phyloP scores from a whole-genome alignment of 2,888 invertebrate genomes.

The Mimas tiliae region DNA sequence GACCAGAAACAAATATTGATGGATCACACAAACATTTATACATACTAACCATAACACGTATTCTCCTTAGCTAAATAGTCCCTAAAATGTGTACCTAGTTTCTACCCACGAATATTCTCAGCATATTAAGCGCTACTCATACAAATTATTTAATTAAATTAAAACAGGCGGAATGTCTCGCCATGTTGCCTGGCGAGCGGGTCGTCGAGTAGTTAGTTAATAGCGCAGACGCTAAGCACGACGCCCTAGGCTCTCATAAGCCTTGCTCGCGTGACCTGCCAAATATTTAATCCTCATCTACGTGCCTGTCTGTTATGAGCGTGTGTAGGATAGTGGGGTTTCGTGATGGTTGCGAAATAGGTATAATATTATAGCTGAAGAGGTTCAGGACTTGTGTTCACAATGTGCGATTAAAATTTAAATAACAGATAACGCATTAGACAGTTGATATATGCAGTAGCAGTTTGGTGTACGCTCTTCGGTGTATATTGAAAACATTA shows the following conservation, averaged over 20 bases:
- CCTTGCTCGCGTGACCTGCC: conserved; percentile 51
- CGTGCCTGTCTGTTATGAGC: conserved; percentile 21
- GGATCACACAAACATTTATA: too few species aligned
- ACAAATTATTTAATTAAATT: conserved; percentile 13
- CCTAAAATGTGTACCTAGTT: not conserved
- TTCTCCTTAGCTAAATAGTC: not conserved
- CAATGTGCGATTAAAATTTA: too few species aligned
- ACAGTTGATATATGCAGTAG: too few species aligned
- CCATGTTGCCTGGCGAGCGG: not conserved
- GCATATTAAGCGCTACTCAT: not conserved
- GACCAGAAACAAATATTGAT: too few species aligned
- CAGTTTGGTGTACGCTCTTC: too few species aligned
- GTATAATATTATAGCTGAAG: not conserved
- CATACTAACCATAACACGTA: too few species aligned
- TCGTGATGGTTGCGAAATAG: conserved; percentile 30
- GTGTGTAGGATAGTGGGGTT: conserved; percentile 29
- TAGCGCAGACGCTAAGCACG: conserved; percentile 47
- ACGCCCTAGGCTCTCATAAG: conserved; percentile 47
- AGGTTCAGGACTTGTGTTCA: too few species aligned
- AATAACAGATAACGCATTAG: too few species aligned
- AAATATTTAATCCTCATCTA: conserved; percentile 53
- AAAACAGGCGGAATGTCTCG: conserved; percentile 28
- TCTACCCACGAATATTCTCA: not conserved
- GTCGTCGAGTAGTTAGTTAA: conserved; percentile 43
- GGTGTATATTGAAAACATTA: too few species aligned